These are phyloP conservation scores for Elegia similella DNA, from an alignment of 2,888 invertebrate genomes.

Conservation along the genomic window DNA sequence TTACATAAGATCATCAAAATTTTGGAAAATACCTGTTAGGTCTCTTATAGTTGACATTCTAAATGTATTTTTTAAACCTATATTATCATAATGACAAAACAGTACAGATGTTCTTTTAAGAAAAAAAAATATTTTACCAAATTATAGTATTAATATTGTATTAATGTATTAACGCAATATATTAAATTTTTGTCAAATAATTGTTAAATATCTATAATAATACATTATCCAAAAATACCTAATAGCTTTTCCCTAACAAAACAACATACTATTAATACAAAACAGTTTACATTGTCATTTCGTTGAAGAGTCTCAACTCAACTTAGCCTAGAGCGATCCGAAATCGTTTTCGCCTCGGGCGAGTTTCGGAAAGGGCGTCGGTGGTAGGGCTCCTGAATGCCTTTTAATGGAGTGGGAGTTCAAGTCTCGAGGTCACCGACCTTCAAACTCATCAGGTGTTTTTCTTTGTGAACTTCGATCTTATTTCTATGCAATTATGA, in stretches of 20 bases:
- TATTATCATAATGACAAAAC: too few species aligned
- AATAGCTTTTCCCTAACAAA: not conserved
- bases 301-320: slow-evolving; percentile 34
- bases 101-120: too few species aligned
- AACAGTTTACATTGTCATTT: slow-evolving; percentile 52
- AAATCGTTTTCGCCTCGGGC: slow-evolving; percentile 61
- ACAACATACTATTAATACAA: slow-evolving; percentile 28
- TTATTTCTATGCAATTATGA: slow-evolving; percentile 9
- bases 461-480: slow-evolving; percentile 5
- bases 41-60: too few species aligned
- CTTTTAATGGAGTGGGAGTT: slow-evolving; percentile 54
- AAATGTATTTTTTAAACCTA: too few species aligned
- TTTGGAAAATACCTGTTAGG: too few species aligned
- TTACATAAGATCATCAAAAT: too few species aligned
- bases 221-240: too few species aligned
- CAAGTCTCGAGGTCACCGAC: slow-evolving; percentile 38
- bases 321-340: slow-evolving; percentile 26
- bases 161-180: too few species aligned
- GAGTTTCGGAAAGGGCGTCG: slow-evolving; percentile 37
- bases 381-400: slow-evolving; percentile 41
- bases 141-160: too few species aligned
- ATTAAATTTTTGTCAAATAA: too few species aligned
- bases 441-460: slow-evolving; percentile 26
- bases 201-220: too few species aligned
- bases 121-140: too few species aligned